phyloP scores from a whole-genome alignment of 2,888 invertebrate species.

The Lasioglossum malachurum region DNA sequence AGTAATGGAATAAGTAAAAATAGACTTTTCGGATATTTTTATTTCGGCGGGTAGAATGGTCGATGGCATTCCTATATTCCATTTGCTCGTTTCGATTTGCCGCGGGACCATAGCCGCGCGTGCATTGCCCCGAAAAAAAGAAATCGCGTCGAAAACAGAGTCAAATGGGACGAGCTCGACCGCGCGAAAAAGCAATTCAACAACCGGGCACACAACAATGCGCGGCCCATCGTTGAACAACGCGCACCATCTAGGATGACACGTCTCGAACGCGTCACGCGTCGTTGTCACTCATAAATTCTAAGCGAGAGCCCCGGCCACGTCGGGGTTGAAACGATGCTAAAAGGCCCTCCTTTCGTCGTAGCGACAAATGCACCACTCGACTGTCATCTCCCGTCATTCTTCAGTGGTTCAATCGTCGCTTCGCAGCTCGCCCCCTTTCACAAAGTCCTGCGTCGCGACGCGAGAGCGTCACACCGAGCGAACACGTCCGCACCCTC shows the following conservation, averaged over 20 bases:
- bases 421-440: conserved; percentile 57
- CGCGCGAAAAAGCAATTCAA: conserved; percentile 31
- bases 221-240: conserved; percentile 20
- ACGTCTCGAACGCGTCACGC: conserved; percentile 42
- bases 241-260: conserved; percentile 32
- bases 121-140: conserved; percentile 9
- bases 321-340: conserved; percentile 49
- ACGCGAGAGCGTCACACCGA: not conserved
- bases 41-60: not conserved
- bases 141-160: conserved; percentile 10
- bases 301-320: conserved; percentile 48
- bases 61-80: not conserved
- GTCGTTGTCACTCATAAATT: conserved; percentile 57
- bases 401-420: conserved; percentile 65
- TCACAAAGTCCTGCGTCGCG: conserved; percentile 41
- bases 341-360: conserved; percentile 61
- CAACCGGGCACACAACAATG: conserved; percentile 33
- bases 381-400: conserved; percentile 68
- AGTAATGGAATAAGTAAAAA: not conserved
- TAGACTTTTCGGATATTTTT: not conserved
- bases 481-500: conserved; percentile 6
- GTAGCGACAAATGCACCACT: conserved; percentile 58
- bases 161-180: conserved; percentile 23
- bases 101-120: not conserved
- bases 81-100: conserved; percentile 7